Evolutionary conservation across 2,888 invertebrate genomes (phyloP), one percentile per base, ranked within the genome.

Genomic region (Hololepta plana): DNA sequence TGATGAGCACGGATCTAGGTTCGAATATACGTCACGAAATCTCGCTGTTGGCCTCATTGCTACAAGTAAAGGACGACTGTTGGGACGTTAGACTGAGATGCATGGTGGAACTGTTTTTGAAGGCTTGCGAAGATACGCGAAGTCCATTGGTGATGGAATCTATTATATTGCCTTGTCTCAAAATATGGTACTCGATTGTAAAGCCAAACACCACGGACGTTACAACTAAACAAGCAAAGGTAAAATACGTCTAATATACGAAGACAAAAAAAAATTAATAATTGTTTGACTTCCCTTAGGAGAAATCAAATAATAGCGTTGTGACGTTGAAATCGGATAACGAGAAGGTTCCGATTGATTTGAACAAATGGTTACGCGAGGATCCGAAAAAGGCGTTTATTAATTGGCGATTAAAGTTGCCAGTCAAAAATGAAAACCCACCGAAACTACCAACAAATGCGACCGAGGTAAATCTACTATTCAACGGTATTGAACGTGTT

Each of bases 71-170:
- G 44, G 95, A 95, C 50, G 72, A 79, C 3, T 91, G 90, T 47
- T 95, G 95, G 95, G 93, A 95, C 49, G 72, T 79, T 34, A 77
- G 93, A 43, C 59, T 95, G 1, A 70, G 82, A 23, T 79, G 82
- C 47, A 80, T 91, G 33, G 79, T 93, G 58, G 74, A 76, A 37
- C 59, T 93, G 27, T 91, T 93, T 59, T 62, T 87, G 28, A 67
- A 72, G 56, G 77, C 80, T 3, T 74, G 74, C 37, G 64, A 69
- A 28, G 66, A 72, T 51, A 72, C 79, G 1, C 72, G 75, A 33
- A 84, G 80, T 42, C 82, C 85, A 0, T 75, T 82, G 26, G 84
- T 93, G 1, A 71, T 87, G 62, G 87, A 88, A 45, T 80, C 84
- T 32, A 77, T 95, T 10, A 81, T 90, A 34, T 60, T 95, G 35